These are phyloP conservation scores for Pelvicachromis taeniatus DNA, from an alignment of 2,113 vertebrate species.

Conservation along the genomic window DNA sequence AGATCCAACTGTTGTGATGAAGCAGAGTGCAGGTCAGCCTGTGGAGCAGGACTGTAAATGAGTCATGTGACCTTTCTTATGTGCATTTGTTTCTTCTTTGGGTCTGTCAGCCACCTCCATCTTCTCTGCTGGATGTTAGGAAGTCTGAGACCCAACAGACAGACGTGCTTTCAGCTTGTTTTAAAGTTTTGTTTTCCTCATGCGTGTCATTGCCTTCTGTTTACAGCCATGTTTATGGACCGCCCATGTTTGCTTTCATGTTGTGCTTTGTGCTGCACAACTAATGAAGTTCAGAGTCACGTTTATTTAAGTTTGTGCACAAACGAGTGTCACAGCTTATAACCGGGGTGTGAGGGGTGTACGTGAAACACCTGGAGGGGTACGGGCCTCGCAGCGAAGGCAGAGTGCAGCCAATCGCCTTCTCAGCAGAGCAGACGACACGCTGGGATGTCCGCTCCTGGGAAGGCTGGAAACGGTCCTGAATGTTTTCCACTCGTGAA, in stretches of 20 bases:
- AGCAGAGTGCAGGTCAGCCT: neutral
- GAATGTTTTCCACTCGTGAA: neutral
- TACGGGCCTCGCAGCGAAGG: too few relatives aligned
- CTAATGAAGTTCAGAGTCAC: neutral
- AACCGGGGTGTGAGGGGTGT: neutral
- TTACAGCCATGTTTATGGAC: neutral
- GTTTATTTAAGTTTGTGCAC: neutral
- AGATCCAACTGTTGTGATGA: neutral
- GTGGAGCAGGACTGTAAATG: neutral
- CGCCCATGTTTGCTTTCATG: neutral
- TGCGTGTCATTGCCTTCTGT: neutral
- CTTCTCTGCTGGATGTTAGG: rapidly evolving
- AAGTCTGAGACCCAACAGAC: neutral
- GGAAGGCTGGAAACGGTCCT: too few relatives aligned
- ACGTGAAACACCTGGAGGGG: too few relatives aligned
- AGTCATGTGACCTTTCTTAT: neutral
- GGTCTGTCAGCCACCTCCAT: neutral
- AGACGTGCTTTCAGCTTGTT: neutral
- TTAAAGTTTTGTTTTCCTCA: neutral
- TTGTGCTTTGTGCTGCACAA: neutral
- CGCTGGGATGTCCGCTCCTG: too few relatives aligned
- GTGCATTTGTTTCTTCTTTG: rapidly evolving
- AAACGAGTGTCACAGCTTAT: neutral
- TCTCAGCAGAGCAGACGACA: too few relatives aligned
- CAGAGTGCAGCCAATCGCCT: too few relatives aligned